Evolutionary conservation across 2,113 vertebrate genomes (phyloP), one percentile per base, ranked within the genome.

Genomic region (Chloebia gouldiae): DNA sequence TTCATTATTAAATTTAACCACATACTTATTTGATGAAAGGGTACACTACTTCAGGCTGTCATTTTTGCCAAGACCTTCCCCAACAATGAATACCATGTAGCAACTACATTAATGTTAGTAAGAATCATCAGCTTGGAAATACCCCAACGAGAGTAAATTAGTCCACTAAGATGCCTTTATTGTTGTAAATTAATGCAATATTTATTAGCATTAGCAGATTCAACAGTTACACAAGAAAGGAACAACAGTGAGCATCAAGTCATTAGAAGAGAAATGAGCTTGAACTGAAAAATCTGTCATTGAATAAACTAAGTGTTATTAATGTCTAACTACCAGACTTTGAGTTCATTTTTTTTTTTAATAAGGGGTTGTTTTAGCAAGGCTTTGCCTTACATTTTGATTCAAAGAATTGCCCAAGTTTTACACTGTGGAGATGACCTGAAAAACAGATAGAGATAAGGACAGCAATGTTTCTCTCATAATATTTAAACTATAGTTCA

Each of bases 61-160:
- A 5, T 69, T 95, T 93, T 81, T 82, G 22, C 24, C 27, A 80
- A 56, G 24, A 10, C 18, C 8, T 56, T 9, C 27, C 9, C 11
- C 54, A 31, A 47, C 73, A 54, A 44, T 71, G 53, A 35, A 70
- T 80, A 23, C 16, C 47, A 76, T 57, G 30, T 65, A 85, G 70
- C 44, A 81, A 86, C 89, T 95, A 85, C 60, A 81, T 94, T 89
- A 80, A 87, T 50, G 50, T 75, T 80, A 80, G 31, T 69, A 91
- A 89, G 44, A 73, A 59, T 47, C 10, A 82, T 80, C 70, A 50
- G 23, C 59, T 88, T 95, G 54, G 72, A 87, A 94, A 65, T 25
- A 80, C 4, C 24, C 12, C 33, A 73, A 60, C 0, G 54, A 89
- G 28, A 87, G 35, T 7, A 69, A 81, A 81, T 93, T 83, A 87